Conservation (phyloP, 2,113 vertebrate genomes). For the Gracilinanus agilis region DNA sequence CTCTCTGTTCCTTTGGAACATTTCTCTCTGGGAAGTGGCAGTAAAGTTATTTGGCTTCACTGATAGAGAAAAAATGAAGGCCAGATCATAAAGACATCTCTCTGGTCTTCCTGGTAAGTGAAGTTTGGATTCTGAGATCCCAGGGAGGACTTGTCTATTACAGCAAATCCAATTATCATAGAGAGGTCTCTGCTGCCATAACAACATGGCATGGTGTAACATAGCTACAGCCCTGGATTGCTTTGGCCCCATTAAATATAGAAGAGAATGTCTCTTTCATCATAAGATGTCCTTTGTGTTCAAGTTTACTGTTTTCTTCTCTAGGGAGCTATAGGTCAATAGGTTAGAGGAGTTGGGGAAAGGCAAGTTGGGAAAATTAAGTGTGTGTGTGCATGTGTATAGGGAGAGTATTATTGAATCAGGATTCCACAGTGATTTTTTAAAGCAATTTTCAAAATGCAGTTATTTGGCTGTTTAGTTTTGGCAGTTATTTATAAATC, state of each 20-base stretch:
- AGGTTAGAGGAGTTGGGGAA: conserved; percentile 50
- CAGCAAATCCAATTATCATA: conserved; percentile 73
- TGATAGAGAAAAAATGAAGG: conserved; percentile 34
- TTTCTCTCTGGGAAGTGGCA: conserved; percentile 13
- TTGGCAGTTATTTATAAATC: conserved; percentile 74
- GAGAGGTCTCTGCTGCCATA: conserved; percentile 76
- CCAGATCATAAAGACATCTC: conserved; percentile 60
- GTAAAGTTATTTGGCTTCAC: conserved; percentile 58
- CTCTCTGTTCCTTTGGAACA: background rate
- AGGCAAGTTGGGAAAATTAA: conserved; percentile 1
- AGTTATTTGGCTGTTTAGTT: conserved; percentile 75
- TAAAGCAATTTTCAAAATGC: conserved; percentile 68
- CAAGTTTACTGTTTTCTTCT: conserved; percentile 43
- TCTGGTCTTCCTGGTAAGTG: conserved; percentile 62
- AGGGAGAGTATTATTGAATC: conserved; percentile 46
- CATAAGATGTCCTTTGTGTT: conserved; percentile 57
- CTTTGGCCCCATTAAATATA: conserved; percentile 66
- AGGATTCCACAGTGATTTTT: conserved; percentile 41
- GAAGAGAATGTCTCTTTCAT: conserved; percentile 74
- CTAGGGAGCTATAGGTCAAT: conserved; percentile 52
- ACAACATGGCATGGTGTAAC: conserved; percentile 72
- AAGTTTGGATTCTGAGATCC: conserved; percentile 62
- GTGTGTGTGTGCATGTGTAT: background rate
- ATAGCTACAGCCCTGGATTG: conserved; percentile 74
- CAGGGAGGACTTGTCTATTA: conserved; percentile 66